A percentile compares a stretch with the other conserved stretches of the same genome.
Evolutionary conservation across 2,113 vertebrate species (phyloP).

Genomic region (Syngnathus floridae): DNA sequence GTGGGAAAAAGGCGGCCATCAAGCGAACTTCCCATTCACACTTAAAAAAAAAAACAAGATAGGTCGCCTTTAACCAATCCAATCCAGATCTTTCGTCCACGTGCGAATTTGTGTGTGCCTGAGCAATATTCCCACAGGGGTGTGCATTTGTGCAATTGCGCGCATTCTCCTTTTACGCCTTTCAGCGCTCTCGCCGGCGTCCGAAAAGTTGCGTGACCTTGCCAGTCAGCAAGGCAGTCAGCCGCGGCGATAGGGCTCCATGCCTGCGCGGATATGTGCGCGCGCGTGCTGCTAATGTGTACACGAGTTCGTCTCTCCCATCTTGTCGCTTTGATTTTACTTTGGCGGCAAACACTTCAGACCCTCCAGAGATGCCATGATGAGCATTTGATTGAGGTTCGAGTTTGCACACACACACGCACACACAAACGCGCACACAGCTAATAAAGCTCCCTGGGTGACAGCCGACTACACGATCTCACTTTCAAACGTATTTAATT

Average conservation of each 20-base stretch:
- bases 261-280: background rate
- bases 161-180: constrained; percentile 32
- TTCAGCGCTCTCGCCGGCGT: constrained; percentile 52
- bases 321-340: constrained; percentile 21
- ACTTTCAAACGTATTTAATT: constrained; percentile 16
- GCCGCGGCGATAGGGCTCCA: constrained; percentile 10
- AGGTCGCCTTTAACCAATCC: too few species aligned
- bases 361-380: constrained; percentile 35
- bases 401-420: constrained; percentile 22
- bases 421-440: background rate
- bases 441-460: background rate
- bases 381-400: constrained; percentile 53
- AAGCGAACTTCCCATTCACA: too few species aligned
- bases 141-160: constrained; percentile 26
- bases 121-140: constrained; percentile 28
- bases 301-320: background rate
- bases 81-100: too few species aligned
- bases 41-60: too few species aligned
- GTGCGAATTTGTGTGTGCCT: background rate
- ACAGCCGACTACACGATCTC: constrained; percentile 28
- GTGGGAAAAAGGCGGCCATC: too few species aligned
- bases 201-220: constrained; percentile 57
- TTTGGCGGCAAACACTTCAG: constrained; percentile 25
- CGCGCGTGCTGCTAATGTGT: background rate
- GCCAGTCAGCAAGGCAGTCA: constrained; percentile 53